These are phyloP conservation scores for Ormyrus labotus DNA, from an alignment of 2,888 invertebrate species.

Conservation along the genomic window DNA sequence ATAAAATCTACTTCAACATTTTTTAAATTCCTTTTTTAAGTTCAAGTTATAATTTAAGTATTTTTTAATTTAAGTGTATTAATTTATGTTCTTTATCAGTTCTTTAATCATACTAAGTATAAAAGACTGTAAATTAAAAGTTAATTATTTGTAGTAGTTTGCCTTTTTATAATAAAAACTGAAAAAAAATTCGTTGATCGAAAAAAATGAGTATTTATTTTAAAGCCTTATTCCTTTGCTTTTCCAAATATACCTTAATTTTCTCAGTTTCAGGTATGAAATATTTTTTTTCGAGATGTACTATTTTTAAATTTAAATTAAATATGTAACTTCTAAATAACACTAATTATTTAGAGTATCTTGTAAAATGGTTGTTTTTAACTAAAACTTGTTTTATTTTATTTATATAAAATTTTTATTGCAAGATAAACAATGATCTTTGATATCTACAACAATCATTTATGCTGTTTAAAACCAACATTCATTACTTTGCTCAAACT, in stretches of 20 bases:
- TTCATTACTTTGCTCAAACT: too few relatives aligned
- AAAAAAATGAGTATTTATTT: slow-evolving; percentile 16
- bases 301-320: not conserved
- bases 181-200: slow-evolving; percentile 36
- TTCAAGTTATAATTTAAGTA: slow-evolving; percentile 37
- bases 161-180: slow-evolving; percentile 38
- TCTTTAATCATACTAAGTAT: not conserved
- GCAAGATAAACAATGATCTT: too few relatives aligned
- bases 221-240: too few relatives aligned
- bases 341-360: not conserved
- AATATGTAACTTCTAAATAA: not conserved
- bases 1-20: slow-evolving; percentile 16
- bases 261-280: too few relatives aligned
- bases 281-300: not conserved
- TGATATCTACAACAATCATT: too few relatives aligned
- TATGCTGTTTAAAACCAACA: too few relatives aligned
- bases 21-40: slow-evolving; percentile 11
- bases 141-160: slow-evolving; percentile 14
- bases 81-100: slow-evolving; percentile 24
- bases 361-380: too few relatives aligned
- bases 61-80: slow-evolving; percentile 25
- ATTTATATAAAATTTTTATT: too few relatives aligned
- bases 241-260: too few relatives aligned
- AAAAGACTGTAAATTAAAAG: slow-evolving; percentile 27
- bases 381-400: too few relatives aligned